Evolutionary conservation across 2,888 invertebrate genomes (phyloP).

Genomic region (Rotaria magnacalcarata): DNA sequence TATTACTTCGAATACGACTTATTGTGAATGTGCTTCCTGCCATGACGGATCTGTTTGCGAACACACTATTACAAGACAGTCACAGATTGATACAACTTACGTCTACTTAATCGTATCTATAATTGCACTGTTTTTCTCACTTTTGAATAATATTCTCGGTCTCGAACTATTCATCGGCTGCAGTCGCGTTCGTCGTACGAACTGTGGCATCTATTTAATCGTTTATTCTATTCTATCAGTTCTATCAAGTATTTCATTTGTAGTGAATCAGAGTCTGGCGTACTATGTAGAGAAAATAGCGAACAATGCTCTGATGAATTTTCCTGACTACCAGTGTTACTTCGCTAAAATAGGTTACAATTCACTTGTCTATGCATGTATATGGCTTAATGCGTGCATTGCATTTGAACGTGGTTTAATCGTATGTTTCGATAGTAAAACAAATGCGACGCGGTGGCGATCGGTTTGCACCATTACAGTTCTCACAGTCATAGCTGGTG

Average conservation of each 20-base stretch:
- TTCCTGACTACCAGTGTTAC: not conserved
- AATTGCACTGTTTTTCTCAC: not conserved
- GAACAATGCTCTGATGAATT: not conserved
- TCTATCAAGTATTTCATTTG: not conserved
- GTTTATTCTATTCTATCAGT: not conserved
- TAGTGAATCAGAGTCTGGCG: not conserved
- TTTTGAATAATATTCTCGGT: not conserved
- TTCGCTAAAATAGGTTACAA: not conserved
- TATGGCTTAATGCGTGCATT: not conserved
- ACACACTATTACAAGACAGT: not conserved
- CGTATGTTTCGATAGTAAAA: not conserved
- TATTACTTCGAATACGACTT: not conserved
- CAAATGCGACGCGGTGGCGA: not conserved
- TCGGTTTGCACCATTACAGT: not conserved
- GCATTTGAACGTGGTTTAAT: not conserved
- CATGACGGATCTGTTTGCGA: not conserved
- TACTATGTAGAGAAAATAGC: not conserved
- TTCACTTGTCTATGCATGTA: not conserved
- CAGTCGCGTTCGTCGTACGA: not conserved
- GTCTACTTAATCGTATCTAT: not conserved
- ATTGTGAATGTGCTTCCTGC: not conserved
- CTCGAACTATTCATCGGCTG: not conserved
- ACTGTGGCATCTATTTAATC: conserved; percentile 5
- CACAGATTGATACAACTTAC: not conserved
- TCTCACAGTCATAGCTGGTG: not conserved